Evolutionary conservation across 2,797 vertebrate genomes (phyloP), one percentile per base, ranked within the genome.

Genomic region (Gadopsis bispinosus): DNA sequence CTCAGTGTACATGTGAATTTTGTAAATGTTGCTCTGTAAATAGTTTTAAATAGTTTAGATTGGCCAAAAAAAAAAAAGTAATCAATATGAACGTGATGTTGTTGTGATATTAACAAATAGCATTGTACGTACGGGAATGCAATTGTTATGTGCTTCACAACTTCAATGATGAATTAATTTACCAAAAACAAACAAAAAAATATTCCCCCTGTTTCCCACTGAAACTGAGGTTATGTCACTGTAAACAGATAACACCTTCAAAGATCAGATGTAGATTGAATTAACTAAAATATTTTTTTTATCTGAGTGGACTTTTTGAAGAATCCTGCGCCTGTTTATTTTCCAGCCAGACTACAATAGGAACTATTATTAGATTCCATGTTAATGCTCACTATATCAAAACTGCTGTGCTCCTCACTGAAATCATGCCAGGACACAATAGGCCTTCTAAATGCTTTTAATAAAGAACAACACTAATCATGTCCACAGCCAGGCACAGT

Each of bases 181-280:
- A 6, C 10, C 3, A 29, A 31, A 54, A 67, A 22, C 6, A 50
- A 26, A 26, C 26, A 26, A 26, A 26, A 33, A 33, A 33, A 39
- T 16, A 7, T 6, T 43, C 3, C 13, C 33, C 2, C 14, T 16
- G 17, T 31, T 45, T 29, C 16, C 12, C 4, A 17, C 5, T 59
- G 13, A 59, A 48, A 71, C 31, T 29, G 43, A 69, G 19, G 31
- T 61, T 9, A 29, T 56, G 43, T 51, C 43, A 59, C 20, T 59
- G 16, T 59, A 50, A 39, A 56, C 3, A 50, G 14, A 0, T 14
- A 55, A 64, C 14, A 69, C 51, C n/a, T 33, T 45, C 7, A 0
- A 31, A 41, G 41, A 59, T 47, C 41, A 22, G 14, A 43, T 41
- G 22, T 14, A 3, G 7, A 47, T n/a, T 4, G 22, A 7, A 41